Percentiles rank a stretch among this genome's conserved stretches.
Conservation (phyloP, 2,888 invertebrate species). For the Lasius platythorax region DNA sequence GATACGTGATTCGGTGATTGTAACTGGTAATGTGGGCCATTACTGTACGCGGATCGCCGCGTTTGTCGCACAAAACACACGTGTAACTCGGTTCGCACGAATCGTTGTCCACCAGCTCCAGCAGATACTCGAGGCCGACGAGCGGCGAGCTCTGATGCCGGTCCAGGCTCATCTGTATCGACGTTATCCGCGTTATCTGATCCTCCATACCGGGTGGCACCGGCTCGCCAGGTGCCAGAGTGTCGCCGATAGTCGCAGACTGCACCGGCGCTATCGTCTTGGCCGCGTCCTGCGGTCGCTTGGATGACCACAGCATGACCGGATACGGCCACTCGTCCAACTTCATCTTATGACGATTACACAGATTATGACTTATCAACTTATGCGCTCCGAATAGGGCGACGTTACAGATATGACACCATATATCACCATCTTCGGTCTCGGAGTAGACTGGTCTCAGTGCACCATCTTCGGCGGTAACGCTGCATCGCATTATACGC, state of each 20-base stretch:
- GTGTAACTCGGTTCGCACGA: constrained; percentile 91
- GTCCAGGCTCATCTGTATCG: constrained; percentile 87
- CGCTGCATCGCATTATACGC: constrained; percentile 84
- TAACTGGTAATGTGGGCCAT: constrained; percentile 93
- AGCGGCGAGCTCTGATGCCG: constrained; percentile 87
- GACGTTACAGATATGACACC: constrained; percentile 85
- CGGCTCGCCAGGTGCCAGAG: constrained; percentile 89
- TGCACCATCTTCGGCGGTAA: constrained; percentile 85
- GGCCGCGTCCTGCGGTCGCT: constrained; percentile 78
- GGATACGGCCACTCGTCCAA: constrained; percentile 85
- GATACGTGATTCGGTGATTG: constrained; percentile 91
- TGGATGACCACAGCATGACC: constrained; percentile 82
- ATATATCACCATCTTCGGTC: constrained; percentile 84
- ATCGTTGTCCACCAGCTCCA: constrained; percentile 90
- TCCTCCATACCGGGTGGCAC: constrained; percentile 91
- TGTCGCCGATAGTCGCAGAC: constrained; percentile 71
- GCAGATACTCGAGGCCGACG: constrained; percentile 93
- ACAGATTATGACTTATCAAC: constrained; percentile 83
- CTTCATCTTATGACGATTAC: constrained; percentile 85
- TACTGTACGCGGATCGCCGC: constrained; percentile 92
- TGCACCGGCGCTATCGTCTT: constrained; percentile 75
- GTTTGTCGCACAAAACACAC: constrained; percentile 93
- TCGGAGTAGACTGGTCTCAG: constrained; percentile 84
- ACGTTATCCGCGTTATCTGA: constrained; percentile 86
- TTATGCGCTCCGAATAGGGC: constrained; percentile 84